Percentiles rank a stretch among this genome's conserved stretches.
Evolutionary conservation across 2,888 invertebrate genomes (phyloP).

Genomic region (Ennomos erosarius): DNA sequence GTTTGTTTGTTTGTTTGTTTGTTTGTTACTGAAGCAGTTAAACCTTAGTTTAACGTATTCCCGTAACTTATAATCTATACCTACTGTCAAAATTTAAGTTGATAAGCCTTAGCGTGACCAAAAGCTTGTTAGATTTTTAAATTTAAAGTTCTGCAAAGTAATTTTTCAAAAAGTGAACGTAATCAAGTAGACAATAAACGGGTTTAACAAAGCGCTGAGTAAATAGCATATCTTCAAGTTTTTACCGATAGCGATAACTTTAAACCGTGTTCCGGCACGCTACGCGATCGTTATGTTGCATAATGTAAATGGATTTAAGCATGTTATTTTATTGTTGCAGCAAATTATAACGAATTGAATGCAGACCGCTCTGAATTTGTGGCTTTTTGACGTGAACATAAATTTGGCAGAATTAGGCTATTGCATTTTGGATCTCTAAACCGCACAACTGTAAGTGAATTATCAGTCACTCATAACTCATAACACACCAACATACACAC

Average conservation of each 20-base stretch:
- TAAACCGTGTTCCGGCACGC: conserved; percentile 33
- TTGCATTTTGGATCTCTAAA: too few relatives aligned
- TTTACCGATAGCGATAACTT: conserved; percentile 31
- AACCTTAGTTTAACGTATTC: too few relatives aligned
- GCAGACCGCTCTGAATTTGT: conserved; percentile 10
- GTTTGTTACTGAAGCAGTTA: too few relatives aligned
- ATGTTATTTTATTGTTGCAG: conserved; percentile 27
- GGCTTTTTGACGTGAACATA: neutral
- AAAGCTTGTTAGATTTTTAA: too few relatives aligned
- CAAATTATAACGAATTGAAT: conserved; percentile 19
- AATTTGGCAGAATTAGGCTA: neutral
- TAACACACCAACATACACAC: too few relatives aligned
- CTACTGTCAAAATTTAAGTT: too few relatives aligned
- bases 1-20: too few relatives aligned
- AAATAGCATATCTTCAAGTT: conserved; percentile 31
- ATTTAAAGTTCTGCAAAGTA: too few relatives aligned
- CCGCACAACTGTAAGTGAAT: too few relatives aligned
- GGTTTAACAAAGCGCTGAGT: conserved; percentile 27
- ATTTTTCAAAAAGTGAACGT: conserved; percentile 5
- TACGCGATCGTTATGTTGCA: conserved; percentile 33
- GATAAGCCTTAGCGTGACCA: too few relatives aligned
- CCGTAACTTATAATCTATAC: too few relatives aligned
- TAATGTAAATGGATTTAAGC: conserved; percentile 29
- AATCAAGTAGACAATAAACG: conserved; percentile 28
- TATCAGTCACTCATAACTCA: too few relatives aligned